Conservation (phyloP, 2,797 vertebrate species). For the Fratercula arctica region DNA sequence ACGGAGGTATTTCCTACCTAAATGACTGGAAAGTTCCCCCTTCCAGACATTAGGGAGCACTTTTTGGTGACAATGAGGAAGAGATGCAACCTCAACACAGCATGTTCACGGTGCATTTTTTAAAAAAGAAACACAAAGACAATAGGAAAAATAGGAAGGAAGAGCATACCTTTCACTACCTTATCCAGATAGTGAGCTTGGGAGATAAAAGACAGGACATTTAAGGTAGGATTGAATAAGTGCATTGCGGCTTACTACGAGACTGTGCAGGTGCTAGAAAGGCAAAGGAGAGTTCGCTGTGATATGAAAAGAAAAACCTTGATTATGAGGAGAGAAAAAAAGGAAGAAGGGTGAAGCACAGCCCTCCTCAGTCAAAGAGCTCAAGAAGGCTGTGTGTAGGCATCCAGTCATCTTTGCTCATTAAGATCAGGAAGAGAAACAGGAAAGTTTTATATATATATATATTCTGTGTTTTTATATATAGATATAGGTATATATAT, state of each 20-base stretch:
- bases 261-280: slow-evolving; percentile 73
- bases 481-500: neutral
- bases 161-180: slow-evolving; percentile 99
- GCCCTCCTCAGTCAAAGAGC: slow-evolving; percentile 56
- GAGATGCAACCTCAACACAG: slow-evolving; percentile 48
- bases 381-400: slow-evolving; percentile 15
- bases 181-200: slow-evolving; percentile 99
- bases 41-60: slow-evolving; percentile 51
- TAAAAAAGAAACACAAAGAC: slow-evolving; percentile 75
- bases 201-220: slow-evolving; percentile 99
- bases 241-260: slow-evolving; percentile 71
- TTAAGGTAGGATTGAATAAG: slow-evolving; percentile 92
- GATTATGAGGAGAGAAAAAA: slow-evolving; percentile 62
- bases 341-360: slow-evolving; percentile 45
- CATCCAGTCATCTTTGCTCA: slow-evolving; percentile 42
- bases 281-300: slow-evolving; percentile 50
- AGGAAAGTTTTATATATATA: neutral
- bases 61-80: slow-evolving; percentile 51
- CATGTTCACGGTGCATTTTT: slow-evolving; percentile 53
- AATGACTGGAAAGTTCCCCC: slow-evolving; percentile 43
- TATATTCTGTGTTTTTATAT: neutral
- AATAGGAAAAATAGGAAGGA: slow-evolving; percentile 83
- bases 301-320: slow-evolving; percentile 54
- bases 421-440: slow-evolving; percentile 32
- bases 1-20: slow-evolving; percentile 12